Conservation (phyloP, 2,888 invertebrate species). For the Drosophila quinaria region DNA sequence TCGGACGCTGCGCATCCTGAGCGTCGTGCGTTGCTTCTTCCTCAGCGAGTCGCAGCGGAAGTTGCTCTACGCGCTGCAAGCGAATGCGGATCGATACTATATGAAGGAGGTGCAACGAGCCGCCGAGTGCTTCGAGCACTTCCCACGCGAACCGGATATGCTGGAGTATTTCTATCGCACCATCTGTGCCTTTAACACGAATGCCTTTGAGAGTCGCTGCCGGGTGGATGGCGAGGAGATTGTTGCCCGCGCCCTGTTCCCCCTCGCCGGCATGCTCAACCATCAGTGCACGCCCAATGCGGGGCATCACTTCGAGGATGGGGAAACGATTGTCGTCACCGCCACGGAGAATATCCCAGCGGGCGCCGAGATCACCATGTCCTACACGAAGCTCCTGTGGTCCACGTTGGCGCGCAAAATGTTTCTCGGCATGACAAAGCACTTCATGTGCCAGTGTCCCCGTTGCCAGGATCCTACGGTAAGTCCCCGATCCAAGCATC, state of each 20-base stretch:
- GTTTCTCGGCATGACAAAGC: slow-evolving; percentile 88
- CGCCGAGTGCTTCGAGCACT: slow-evolving; percentile 81
- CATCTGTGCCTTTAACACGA: slow-evolving; percentile 85
- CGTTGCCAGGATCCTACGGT: slow-evolving; percentile 90
- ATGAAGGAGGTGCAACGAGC: slow-evolving; percentile 77
- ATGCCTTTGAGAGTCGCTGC: slow-evolving; percentile 84
- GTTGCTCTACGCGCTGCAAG: slow-evolving; percentile 84
- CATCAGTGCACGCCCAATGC: slow-evolving; percentile 92
- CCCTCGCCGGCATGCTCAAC: slow-evolving; percentile 89
- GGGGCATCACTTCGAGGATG: slow-evolving; percentile 88
- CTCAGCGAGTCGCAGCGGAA: slow-evolving; percentile 77
- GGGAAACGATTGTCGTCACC: slow-evolving; percentile 88
- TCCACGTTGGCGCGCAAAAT: slow-evolving; percentile 89
- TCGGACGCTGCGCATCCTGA: slow-evolving; percentile 79
- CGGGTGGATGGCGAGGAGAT: slow-evolving; percentile 77
- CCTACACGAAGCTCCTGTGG: slow-evolving; percentile 90
- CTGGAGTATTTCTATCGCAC: slow-evolving; percentile 83
- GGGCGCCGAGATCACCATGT: slow-evolving; percentile 89
- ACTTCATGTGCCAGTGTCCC: slow-evolving; percentile 89
- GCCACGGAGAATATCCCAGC: slow-evolving; percentile 88
- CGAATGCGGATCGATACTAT: slow-evolving; percentile 82
- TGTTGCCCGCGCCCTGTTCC: slow-evolving; percentile 89
- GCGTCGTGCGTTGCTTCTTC: slow-evolving; percentile 83
- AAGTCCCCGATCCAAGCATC: slow-evolving; percentile 84
- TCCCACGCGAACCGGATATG: slow-evolving; percentile 80